Conservation (phyloP, 2,797 vertebrate species). For the Alauda arvensis region DNA sequence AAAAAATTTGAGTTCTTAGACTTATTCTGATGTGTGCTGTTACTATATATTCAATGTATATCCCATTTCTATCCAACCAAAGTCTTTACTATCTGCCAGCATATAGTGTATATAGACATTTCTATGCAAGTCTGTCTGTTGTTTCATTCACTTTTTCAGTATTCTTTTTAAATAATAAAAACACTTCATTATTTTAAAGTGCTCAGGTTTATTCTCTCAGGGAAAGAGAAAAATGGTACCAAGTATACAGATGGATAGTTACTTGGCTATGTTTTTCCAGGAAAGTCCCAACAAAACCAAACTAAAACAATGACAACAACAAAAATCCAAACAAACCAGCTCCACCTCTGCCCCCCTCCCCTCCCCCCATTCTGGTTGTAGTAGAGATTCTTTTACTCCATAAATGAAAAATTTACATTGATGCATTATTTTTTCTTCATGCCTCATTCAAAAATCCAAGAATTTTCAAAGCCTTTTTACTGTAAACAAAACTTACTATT, state of each 20-base stretch:
- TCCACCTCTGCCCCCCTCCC: too few species aligned
- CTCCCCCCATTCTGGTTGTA: accelerated
- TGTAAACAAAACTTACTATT: background rate
- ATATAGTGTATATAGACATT: background rate
- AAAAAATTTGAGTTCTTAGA: background rate
- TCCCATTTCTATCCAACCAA: background rate
- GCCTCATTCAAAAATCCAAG: background rate
- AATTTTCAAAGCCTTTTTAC: background rate
- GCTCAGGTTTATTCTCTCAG: background rate
- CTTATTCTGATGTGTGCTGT: background rate
- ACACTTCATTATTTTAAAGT: background rate
- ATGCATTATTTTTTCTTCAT: background rate
- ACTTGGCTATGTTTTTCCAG: background rate
- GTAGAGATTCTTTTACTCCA: background rate
- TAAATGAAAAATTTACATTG: background rate
- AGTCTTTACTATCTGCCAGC: background rate
- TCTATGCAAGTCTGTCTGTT: background rate
- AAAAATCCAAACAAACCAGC: background rate
- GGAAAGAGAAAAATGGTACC: background rate
- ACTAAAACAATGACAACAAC: background rate
- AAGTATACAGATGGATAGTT: background rate
- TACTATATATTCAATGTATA: background rate
- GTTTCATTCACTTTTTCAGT: background rate
- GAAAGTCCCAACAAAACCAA: background rate
- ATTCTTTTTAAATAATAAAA: background rate